phyloP scores from a whole-genome alignment of 2,113 vertebrate genomes.

The Apodemus sylvaticus region DNA sequence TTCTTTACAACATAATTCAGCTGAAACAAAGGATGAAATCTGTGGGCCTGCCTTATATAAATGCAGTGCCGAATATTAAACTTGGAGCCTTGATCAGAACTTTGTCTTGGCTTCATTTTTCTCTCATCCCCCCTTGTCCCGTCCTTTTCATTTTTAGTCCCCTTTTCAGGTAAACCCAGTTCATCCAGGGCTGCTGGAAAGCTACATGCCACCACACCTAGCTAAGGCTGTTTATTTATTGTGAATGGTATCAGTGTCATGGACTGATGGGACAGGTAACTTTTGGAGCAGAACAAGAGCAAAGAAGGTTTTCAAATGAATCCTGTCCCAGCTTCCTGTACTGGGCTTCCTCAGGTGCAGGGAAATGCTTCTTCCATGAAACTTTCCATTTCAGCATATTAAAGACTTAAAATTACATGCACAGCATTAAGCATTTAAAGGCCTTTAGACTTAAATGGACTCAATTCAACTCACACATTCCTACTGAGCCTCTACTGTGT shows the following conservation, averaged over 20 bases:
- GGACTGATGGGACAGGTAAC: not conserved
- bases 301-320: not conserved
- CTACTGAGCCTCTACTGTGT: not conserved
- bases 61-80: no score
- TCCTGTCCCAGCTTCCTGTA: fast-evolving
- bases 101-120: no score
- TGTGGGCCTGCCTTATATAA: no score
- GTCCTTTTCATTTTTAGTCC: no score
- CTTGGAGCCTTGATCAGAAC: no score
- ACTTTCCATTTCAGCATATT: not conserved
- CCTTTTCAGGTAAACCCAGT: no score
- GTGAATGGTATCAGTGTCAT: not conserved
- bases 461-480: not conserved
- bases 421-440: not conserved
- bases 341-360: not conserved
- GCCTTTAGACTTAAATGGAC: not conserved
- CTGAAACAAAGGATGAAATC: no score
- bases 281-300: not conserved
- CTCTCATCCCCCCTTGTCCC: no score
- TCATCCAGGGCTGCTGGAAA: no score
- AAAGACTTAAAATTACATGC: not conserved
- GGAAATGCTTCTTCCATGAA: not conserved
- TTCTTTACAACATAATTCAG: no score
- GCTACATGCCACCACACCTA: not conserved
- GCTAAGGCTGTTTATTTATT: not conserved